Conservation (phyloP, 1,140 invertebrate species). For the Eriosoma lanigerum region DNA sequence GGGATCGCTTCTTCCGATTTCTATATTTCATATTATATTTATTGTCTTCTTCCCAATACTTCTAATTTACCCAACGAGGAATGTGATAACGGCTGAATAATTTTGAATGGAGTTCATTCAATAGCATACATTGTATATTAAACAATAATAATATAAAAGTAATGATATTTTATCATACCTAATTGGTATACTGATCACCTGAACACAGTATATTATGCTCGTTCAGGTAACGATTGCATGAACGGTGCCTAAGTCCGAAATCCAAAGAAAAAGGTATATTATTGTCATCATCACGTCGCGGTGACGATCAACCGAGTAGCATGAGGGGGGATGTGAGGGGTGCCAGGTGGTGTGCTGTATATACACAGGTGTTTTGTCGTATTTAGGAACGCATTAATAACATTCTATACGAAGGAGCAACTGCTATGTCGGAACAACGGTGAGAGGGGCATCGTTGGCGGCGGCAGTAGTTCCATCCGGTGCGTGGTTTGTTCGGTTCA, state of each 20-base stretch:
- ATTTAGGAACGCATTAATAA: conserved; percentile 51
- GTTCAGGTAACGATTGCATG: neutral
- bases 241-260: conserved; percentile 25
- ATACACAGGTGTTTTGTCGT: conserved; percentile 50
- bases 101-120: too few relatives aligned
- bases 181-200: too few relatives aligned
- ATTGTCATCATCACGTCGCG: conserved; percentile 27
- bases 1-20: too few relatives aligned
- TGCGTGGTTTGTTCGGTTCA: conserved; percentile 41
- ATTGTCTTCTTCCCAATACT: too few relatives aligned
- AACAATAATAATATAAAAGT: too few relatives aligned
- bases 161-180: too few relatives aligned
- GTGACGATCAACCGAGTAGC: neutral
- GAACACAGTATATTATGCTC: too few relatives aligned
- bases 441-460: neutral
- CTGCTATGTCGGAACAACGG: neutral
- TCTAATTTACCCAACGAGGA: too few relatives aligned
- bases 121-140: too few relatives aligned
- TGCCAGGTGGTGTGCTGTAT: conserved; percentile 46
- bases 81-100: too few relatives aligned
- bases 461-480: conserved; percentile 25
- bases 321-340: conserved; percentile 1
- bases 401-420: conserved; percentile 31
- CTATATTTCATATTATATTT: too few relatives aligned
- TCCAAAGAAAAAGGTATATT: conserved; percentile 5